Evolutionary conservation across 2,888 invertebrate genomes (phyloP).

Genomic region (Chaitophorus viminalis): DNA sequence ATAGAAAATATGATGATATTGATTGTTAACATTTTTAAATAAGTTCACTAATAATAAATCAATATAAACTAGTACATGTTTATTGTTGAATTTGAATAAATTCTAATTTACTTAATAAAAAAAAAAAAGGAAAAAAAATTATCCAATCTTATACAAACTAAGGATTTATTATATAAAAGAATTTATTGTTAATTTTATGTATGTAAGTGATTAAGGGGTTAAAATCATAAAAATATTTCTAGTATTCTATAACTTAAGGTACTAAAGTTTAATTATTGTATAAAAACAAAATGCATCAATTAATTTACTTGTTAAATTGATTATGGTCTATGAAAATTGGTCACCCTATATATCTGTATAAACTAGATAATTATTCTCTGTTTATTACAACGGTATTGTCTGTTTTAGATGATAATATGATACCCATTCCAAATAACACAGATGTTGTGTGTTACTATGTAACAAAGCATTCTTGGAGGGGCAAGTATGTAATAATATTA

Average conservation of each 20-base stretch:
- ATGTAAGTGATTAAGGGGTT: not conserved
- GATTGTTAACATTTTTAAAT: too few relatives aligned
- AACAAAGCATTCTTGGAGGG: conserved; percentile 98
- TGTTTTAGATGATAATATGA: conserved; percentile 63
- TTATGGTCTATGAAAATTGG: not conserved
- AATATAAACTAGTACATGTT: too few relatives aligned
- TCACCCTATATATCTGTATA: not conserved
- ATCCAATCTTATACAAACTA: not conserved
- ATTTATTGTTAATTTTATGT: not conserved
- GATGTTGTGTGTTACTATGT: conserved; percentile 97
- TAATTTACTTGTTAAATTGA: not conserved
- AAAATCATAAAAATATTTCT: not conserved
- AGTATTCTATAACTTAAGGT: not conserved
- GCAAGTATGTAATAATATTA: conserved; percentile 76
- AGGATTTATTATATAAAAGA: not conserved
- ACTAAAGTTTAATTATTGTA: not conserved
- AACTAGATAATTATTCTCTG: conserved; percentile 19
- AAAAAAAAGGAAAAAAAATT: too few relatives aligned
- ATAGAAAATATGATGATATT: too few relatives aligned
- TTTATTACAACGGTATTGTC: conserved; percentile 35
- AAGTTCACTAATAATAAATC: too few relatives aligned
- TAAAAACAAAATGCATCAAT: not conserved
- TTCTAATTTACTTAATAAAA: too few relatives aligned
- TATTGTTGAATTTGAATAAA: too few relatives aligned
- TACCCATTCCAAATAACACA: conserved; percentile 65